phyloP scores from a whole-genome alignment of 2,113 vertebrate species.

The Falcunculus frontatus region DNA sequence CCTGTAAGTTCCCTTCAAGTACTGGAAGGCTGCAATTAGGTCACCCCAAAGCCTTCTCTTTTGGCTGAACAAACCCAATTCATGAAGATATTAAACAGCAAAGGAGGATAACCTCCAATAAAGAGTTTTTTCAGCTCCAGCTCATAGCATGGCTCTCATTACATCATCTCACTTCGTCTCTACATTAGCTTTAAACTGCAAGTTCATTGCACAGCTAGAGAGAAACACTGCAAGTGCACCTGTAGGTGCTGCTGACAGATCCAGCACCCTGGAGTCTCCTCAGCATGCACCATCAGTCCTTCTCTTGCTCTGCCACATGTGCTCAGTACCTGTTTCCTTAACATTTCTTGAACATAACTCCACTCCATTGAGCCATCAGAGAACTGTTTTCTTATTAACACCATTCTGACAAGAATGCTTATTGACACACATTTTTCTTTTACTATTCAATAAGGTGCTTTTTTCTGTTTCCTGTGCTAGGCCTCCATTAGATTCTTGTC shows the following conservation, averaged over 20 bases:
- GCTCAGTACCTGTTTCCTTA: neutral
- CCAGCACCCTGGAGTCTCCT: neutral
- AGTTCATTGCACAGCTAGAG: neutral
- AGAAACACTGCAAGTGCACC: neutral
- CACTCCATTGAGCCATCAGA: neutral
- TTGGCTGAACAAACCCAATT: neutral
- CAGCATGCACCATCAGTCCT: fast-evolving
- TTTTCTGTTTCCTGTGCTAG: neutral
- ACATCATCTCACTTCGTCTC: neutral
- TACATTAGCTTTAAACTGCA: neutral
- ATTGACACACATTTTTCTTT: neutral
- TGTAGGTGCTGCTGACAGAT: neutral
- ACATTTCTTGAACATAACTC: neutral
- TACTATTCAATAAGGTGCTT: neutral
- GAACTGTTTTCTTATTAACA: neutral
- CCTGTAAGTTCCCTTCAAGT: neutral
- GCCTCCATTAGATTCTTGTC: neutral
- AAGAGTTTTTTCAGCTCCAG: neutral
- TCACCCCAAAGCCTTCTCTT: neutral
- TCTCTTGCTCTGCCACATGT: neutral
- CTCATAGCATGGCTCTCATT: neutral
- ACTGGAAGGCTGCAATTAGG: neutral
- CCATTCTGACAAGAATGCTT: neutral
- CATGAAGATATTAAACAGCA: neutral
- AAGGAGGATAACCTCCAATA: neutral